Conservation (phyloP, 2,113 vertebrate species). For the Nothocercus julius region DNA sequence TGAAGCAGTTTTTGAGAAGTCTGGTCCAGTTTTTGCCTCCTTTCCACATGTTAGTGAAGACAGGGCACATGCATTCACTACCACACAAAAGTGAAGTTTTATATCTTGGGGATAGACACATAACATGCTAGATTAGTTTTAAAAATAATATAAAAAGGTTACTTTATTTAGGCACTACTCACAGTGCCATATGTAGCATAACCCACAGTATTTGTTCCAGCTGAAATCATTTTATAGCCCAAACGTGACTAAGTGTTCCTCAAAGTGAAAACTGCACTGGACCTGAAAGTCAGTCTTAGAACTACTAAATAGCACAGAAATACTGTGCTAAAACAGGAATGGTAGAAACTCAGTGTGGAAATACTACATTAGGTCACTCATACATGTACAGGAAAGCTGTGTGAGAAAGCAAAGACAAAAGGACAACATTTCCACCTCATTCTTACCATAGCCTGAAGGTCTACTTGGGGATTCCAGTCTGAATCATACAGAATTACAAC, state of each 20-base stretch:
- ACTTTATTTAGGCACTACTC: background rate
- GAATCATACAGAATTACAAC: slow-evolving; percentile 98
- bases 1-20: background rate
- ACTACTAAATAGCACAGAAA: too few species aligned
- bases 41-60: background rate
- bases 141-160: background rate
- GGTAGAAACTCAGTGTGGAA: background rate
- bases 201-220: background rate
- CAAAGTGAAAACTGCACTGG: background rate
- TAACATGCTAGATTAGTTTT: background rate
- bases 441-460: slow-evolving; percentile 97
- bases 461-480: slow-evolving; percentile 99
- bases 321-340: background rate
- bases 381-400: background rate
- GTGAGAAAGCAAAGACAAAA: background rate
- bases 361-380: background rate
- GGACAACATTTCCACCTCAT: fast-evolving
- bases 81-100: background rate
- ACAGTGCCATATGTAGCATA: background rate
- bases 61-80: background rate
- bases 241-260: background rate
- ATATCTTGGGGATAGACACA: background rate
- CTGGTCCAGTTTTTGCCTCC: background rate
- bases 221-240: background rate
- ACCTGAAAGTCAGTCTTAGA: background rate